phyloP scores from a whole-genome alignment of 2,888 invertebrate species.

The Sisyra terminalis region DNA sequence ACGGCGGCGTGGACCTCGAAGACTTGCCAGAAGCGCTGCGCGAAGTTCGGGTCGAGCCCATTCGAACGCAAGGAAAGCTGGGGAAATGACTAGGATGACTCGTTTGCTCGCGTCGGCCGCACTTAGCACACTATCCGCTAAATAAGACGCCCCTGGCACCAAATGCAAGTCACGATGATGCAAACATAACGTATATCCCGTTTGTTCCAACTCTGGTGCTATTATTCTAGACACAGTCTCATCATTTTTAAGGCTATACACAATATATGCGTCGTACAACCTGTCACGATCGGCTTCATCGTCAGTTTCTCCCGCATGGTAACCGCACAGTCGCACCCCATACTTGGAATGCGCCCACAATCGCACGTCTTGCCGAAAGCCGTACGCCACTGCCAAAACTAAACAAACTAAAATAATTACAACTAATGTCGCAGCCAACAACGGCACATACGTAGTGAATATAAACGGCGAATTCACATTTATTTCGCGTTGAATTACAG shows the following conservation, averaged over 20 bases:
- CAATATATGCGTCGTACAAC: constrained; percentile 68
- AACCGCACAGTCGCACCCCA: constrained; percentile 56
- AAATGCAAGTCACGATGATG: constrained; percentile 46
- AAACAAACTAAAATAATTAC: constrained; percentile 51
- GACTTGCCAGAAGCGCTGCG: constrained; percentile 60
- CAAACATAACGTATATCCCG: constrained; percentile 47
- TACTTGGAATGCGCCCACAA: constrained; percentile 67
- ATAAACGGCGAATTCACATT: constrained; percentile 46
- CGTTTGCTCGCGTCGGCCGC: constrained; percentile 48
- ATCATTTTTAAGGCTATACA: constrained; percentile 69
- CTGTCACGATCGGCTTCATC: constrained; percentile 29
- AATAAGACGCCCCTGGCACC: constrained; percentile 41
- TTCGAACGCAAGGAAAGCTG: constrained; percentile 65
- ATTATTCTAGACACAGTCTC: constrained; percentile 50
- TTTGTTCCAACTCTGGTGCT: constrained; percentile 58
- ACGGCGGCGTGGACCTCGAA: constrained; percentile 45
- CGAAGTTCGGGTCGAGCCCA: constrained; percentile 71
- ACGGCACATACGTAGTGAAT: constrained; percentile 56
- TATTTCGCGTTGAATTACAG: constrained; percentile 28
- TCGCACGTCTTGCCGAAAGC: constrained; percentile 60
- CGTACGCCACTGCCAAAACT: constrained; percentile 49
- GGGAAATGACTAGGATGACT: constrained; percentile 64
- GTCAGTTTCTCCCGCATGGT: constrained; percentile 35
- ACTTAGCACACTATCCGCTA: constrained; percentile 42
- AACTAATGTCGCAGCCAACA: constrained; percentile 53